Evolutionary conservation across 23 tunicate genomes (phyloP).

Genomic region (Halocynthia roretzi): DNA sequence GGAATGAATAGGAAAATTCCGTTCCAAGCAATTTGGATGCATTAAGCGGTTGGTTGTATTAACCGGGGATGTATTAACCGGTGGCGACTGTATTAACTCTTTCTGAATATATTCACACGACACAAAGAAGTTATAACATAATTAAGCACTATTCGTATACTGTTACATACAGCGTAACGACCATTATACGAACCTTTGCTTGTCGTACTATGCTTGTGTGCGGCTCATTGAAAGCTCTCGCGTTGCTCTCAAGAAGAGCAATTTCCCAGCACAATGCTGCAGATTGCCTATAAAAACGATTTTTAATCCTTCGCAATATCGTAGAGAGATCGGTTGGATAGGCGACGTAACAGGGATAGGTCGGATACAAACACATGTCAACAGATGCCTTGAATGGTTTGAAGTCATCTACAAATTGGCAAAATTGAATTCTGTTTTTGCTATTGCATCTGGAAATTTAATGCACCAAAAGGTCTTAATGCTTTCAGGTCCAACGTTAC

Average conservation of each 20-base stretch:
- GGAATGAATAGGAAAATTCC: no score
- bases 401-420: slow-evolving; percentile 5
- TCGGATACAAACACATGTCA: slow-evolving; percentile 25
- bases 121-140: background rate
- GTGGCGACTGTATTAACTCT: no score
- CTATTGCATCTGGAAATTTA: no score
- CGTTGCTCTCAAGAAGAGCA: slow-evolving; percentile 21
- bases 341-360: slow-evolving; percentile 33
- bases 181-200: slow-evolving; percentile 12
- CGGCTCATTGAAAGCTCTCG: slow-evolving; percentile 37
- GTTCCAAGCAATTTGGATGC: no score
- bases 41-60: no score
- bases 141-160: background rate
- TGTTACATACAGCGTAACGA: background rate
- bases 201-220: slow-evolving; percentile 33
- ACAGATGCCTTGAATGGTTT: slow-evolving; percentile 31
- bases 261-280: slow-evolving; percentile 32
- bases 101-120: no score
- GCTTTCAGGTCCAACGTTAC: no score
- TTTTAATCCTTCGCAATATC: slow-evolving; percentile 19
- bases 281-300: slow-evolving; percentile 28
- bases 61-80: no score
- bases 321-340: slow-evolving; percentile 39
- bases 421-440: no score
- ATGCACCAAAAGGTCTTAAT: no score